Evolutionary conservation across 2,113 vertebrate genomes (phyloP), one percentile per base, ranked within the genome.

Genomic region (Tachysurus fulvidraco): DNA sequence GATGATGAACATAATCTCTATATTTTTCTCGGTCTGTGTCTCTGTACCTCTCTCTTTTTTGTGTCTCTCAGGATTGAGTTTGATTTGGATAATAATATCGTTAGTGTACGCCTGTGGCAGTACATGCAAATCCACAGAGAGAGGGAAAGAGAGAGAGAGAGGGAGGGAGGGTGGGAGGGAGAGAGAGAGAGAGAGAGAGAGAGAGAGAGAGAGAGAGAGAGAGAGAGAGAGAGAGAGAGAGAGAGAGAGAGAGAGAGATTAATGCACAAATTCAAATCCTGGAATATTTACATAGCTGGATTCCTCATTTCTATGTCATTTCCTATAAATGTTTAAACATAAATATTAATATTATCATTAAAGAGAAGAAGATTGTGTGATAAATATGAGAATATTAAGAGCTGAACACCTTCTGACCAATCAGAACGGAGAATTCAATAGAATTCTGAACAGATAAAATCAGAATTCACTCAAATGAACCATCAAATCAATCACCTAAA

Each of bases 21-120:
- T 76, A 2, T 41, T 10, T 73, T 25, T 44, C 79, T 73, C 69
- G 44, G 9, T 28, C 46, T 76, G 16, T 52, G 21, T n/a, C 14
- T 55, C 13, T 28, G 13, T 57, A 8, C 30, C 12, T 77, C 41
- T 76, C 50, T 30, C 10, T 80, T 5, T 5, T 80, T 8, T 21
- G 6, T 59, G 17, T 12, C 28, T 59, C 28, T 36, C 17, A 57
- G 28, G 77, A 79, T 57, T 19, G 17, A 21, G 77, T 19, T 79
- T 36, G 17, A 57, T 79, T 57, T 79, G 54, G 54, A 57, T 79
- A 57, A 57, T 79, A 57, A 57, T 79, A 57, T 79, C 16, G 16
- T 79, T 79, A 79, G 52, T 55, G n/a, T 78, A 52, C 52, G 46
- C 46, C 76, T 55, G 76, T 78, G 50, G 76, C 76, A 19, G 76